Evolutionary conservation across 2,113 vertebrate species (phyloP).

Genomic region (Datnioides undecimradiatus): DNA sequence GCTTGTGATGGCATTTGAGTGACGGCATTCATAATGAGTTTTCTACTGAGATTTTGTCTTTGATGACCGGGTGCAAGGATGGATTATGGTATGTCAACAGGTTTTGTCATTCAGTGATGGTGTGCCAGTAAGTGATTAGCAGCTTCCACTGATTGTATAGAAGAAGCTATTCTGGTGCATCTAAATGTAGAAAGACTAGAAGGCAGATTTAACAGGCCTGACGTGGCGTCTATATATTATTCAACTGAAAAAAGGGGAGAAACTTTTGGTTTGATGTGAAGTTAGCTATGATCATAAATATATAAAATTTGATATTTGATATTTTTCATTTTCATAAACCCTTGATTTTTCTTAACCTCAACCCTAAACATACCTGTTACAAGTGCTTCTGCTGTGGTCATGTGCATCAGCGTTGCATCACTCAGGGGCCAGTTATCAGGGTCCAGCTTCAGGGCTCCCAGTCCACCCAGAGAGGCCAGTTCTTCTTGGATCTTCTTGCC

Average conservation of each 20-base stretch:
- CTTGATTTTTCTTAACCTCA: not conserved
- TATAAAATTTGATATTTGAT: not conserved
- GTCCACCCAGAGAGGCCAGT: slow-evolving; percentile 87
- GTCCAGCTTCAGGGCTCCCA: slow-evolving; percentile 88
- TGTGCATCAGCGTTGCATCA: slow-evolving; percentile 92
- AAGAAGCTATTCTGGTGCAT: slow-evolving; percentile 57
- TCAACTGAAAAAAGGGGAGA: not conserved
- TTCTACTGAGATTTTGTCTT: slow-evolving; percentile 16
- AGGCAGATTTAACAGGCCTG: not conserved
- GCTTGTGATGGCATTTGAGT: slow-evolving; percentile 30
- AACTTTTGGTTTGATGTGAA: not conserved
- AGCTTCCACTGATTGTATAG: slow-evolving; percentile 32
- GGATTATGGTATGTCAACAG: slow-evolving; percentile 34
- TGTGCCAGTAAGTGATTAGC: slow-evolving; percentile 50
- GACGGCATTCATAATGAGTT: slow-evolving; percentile 21
- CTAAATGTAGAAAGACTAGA: slow-evolving; percentile 30
- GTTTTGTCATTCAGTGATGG: slow-evolving; percentile 40
- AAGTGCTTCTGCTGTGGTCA: slow-evolving; percentile 93
- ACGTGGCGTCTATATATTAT: not conserved
- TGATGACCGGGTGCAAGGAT: slow-evolving; percentile 8
- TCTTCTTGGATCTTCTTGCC: slow-evolving; percentile 90
- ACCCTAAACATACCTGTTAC: slow-evolving; percentile 87
- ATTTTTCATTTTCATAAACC: not conserved
- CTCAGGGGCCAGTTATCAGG: slow-evolving; percentile 93
- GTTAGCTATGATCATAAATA: not conserved